Evolutionary conservation across 2,797 vertebrate genomes (phyloP).

Genomic region (Mus minutoides): DNA sequence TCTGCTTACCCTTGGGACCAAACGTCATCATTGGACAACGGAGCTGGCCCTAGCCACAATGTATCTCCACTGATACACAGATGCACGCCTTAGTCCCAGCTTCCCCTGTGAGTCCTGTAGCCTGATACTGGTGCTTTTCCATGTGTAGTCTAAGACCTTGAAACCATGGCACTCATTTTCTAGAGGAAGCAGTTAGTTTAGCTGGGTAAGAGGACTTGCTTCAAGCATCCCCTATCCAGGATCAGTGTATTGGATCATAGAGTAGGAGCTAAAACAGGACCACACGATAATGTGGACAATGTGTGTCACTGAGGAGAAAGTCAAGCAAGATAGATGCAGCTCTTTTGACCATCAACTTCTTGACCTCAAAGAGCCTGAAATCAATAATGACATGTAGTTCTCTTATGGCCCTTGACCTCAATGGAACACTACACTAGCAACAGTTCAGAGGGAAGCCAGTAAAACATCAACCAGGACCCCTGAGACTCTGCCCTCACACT

Average conservation of each 20-base stretch:
- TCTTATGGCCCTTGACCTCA: background rate
- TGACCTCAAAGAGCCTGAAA: background rate
- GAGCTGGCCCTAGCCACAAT: accelerated
- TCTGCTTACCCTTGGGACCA: background rate
- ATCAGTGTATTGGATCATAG: background rate
- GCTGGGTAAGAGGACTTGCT: background rate
- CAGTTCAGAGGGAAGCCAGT: background rate
- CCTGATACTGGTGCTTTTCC: background rate
- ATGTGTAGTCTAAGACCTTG: background rate
- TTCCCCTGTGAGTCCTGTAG: background rate
- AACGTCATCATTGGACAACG: background rate
- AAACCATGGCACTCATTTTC: background rate
- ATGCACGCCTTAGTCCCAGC: background rate
- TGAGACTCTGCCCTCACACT: background rate
- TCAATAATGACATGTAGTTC: background rate
- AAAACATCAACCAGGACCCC: background rate
- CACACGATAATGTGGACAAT: background rate
- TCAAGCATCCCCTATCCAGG: background rate
- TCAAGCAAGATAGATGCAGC: background rate
- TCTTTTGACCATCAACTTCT: background rate
- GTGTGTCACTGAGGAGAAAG: background rate
- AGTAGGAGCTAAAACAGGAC: background rate
- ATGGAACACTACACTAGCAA: background rate
- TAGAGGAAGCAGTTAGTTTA: background rate
- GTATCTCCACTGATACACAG: background rate